Conservation (phyloP, 2,113 vertebrate genomes). For the Phainopepla nitens region DNA sequence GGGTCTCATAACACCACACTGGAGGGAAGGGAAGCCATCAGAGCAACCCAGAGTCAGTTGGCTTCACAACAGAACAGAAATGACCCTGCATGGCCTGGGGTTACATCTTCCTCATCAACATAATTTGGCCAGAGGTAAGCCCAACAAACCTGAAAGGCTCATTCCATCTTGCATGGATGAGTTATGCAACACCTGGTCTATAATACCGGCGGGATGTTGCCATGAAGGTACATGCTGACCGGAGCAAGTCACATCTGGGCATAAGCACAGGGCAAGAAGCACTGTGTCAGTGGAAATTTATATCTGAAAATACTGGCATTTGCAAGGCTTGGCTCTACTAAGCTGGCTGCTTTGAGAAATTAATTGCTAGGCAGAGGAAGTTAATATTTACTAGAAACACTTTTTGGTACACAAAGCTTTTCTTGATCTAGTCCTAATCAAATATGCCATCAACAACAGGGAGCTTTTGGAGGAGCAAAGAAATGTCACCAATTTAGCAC, state of each 20-base stretch:
- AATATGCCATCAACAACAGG: neutral
- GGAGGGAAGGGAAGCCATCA: neutral
- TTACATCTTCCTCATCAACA: neutral
- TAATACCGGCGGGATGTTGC: rapidly evolving
- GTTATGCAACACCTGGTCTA: neutral
- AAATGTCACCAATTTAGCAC: neutral
- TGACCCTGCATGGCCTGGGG: neutral
- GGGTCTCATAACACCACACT: rapidly evolving
- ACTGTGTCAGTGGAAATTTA: neutral
- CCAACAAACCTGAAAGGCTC: neutral
- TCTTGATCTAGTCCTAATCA: neutral
- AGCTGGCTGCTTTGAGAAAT: neutral
- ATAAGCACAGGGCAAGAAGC: neutral
- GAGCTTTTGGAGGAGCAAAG: neutral
- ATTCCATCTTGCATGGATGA: neutral
- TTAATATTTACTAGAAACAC: neutral
- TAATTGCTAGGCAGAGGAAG: neutral
- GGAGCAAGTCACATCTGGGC: neutral
- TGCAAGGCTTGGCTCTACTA: neutral
- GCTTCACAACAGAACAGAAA: neutral
- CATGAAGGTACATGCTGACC: neutral
- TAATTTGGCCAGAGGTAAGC: neutral
- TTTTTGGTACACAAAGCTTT: neutral
- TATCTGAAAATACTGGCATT: neutral
- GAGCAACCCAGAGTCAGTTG: neutral